These are phyloP conservation scores for Drosophila repleta DNA, from an alignment of 1,140 invertebrate genomes.

Conservation along the genomic window DNA sequence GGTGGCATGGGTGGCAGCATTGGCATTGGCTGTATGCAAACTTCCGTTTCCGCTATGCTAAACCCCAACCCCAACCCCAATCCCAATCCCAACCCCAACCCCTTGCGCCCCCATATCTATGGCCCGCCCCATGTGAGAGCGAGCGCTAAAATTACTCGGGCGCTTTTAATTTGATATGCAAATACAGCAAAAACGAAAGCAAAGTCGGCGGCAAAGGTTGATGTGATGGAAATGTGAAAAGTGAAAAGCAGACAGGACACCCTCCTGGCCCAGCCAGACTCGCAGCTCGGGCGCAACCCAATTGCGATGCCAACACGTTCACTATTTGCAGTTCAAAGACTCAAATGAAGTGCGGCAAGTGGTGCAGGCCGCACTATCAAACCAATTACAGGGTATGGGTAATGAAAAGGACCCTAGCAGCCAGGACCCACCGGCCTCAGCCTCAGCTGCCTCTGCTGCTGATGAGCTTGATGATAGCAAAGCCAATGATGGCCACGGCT, in stretches of 20 bases:
- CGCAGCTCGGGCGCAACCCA: conserved; percentile 16
- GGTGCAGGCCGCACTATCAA: conserved; percentile 6
- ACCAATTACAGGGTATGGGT: conserved; percentile 5
- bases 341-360: conserved; percentile 71
- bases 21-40: conserved; percentile 42
- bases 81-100: neutral
- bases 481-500: conserved; percentile 30
- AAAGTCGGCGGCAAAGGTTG: conserved; percentile 70
- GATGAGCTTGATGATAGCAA: conserved; percentile 36
- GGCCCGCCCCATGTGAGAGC: conserved; percentile 38
- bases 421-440: conserved; percentile 21
- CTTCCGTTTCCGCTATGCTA: conserved; percentile 54
- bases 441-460: neutral
- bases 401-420: conserved; percentile 46
- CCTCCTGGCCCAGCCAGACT: neutral
- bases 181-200: conserved; percentile 79
- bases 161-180: conserved; percentile 82
- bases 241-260: conserved; percentile 68
- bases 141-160: conserved; percentile 78
- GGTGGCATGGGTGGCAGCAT: neutral
- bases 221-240: conserved; percentile 80
- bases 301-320: conserved; percentile 54
- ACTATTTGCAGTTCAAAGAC: conserved; percentile 78
- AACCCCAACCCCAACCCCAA: conserved; percentile 11
- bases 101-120: conserved; percentile 12